phyloP scores from a whole-genome alignment of 2,113 vertebrate genomes.

The Recurvirostra avosetta region DNA sequence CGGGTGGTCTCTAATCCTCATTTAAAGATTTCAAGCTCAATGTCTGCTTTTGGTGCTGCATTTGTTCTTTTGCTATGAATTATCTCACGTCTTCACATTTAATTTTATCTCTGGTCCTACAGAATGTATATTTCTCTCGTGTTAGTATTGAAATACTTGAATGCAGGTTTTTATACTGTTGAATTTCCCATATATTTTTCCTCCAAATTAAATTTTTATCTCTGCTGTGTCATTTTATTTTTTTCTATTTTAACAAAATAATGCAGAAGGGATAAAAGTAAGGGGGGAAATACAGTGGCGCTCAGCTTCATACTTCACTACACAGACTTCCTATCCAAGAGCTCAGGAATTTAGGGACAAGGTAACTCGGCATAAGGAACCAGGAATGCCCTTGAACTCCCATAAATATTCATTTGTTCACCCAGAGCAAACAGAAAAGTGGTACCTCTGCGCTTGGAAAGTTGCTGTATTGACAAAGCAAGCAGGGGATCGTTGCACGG shows the following conservation, averaged over 20 bases:
- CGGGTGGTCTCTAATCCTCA: not conserved
- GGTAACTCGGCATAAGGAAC: not conserved
- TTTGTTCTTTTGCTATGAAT: slow-evolving; percentile 13
- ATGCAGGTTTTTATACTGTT: not conserved
- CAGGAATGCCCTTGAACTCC: not conserved
- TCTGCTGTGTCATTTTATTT: not conserved
- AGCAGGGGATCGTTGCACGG: not conserved
- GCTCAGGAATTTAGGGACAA: not conserved
- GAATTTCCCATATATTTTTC: not conserved
- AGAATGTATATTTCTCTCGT: not conserved
- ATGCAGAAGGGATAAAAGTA: not conserved
- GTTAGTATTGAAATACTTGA: not conserved
- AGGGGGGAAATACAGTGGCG: not conserved
- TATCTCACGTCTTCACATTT: not conserved
- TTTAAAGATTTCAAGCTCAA: not conserved
- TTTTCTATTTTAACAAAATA: not conserved
- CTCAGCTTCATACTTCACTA: not conserved
- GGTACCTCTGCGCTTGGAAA: not conserved
- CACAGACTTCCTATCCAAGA: not conserved
- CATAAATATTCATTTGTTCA: not conserved
- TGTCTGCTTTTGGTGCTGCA: not conserved
- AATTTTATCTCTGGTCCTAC: not conserved
- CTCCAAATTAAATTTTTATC: slow-evolving; percentile 24
- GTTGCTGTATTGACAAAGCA: not conserved
- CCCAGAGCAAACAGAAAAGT: not conserved